Evolutionary conservation across 1,140 invertebrate genomes (phyloP).

Genomic region (Pinna nobilis): DNA sequence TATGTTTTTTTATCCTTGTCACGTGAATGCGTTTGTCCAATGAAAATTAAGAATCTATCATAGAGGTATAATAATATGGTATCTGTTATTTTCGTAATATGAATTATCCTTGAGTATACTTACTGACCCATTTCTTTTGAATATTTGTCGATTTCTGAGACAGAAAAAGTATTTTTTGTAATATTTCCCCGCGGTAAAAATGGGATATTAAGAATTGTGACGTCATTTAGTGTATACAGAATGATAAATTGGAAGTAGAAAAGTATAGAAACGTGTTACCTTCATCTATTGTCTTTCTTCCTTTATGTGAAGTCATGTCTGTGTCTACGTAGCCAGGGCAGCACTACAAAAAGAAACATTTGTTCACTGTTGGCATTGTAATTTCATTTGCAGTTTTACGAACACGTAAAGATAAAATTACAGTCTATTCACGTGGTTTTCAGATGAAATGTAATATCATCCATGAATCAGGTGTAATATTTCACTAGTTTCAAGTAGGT

Average conservation of each 20-base stretch:
- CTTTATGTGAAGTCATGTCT: constrained; percentile 83
- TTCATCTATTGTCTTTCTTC: constrained; percentile 80
- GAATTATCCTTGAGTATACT: background rate
- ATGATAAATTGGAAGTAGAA: background rate
- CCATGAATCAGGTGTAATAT: background rate
- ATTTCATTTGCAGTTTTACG: background rate
- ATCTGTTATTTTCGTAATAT: too few relatives aligned
- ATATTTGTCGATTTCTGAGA: background rate
- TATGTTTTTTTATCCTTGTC: too few relatives aligned
- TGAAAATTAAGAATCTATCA: too few relatives aligned
- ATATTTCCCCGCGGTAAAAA: background rate
- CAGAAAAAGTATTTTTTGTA: background rate
- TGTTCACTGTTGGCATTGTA: background rate
- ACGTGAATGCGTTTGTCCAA: too few relatives aligned
- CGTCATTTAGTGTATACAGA: background rate
- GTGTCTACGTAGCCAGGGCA: constrained; percentile 82
- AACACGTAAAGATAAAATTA: background rate
- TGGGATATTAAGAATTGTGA: background rate
- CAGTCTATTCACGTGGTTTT: background rate
- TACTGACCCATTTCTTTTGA: background rate
- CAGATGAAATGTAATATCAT: background rate
- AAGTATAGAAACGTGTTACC: constrained; percentile 74
- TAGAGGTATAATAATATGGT: too few relatives aligned
- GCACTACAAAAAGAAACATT: constrained; percentile 57
- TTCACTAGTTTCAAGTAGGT: too few relatives aligned